Conservation (phyloP, 2,113 vertebrate genomes). For the Clarias magur region DNA sequence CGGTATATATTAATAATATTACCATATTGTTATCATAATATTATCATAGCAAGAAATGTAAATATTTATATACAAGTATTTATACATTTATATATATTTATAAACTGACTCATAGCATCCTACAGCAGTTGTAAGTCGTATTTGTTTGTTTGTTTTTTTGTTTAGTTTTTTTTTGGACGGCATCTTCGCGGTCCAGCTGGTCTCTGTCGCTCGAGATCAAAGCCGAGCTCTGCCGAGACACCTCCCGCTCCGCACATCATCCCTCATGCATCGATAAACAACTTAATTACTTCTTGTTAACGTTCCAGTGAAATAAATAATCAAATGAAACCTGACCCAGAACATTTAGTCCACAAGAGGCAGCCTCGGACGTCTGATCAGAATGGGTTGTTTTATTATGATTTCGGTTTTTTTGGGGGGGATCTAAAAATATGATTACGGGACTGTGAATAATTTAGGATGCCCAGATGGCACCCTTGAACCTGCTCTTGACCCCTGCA, state of each 20-base stretch:
- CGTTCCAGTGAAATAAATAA: slow-evolving; percentile 44
- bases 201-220: slow-evolving; percentile 61
- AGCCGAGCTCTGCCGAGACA: slow-evolving; percentile 43
- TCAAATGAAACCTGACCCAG: background rate
- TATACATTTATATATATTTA: too few species aligned
- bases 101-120: background rate
- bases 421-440: slow-evolving; percentile 20
- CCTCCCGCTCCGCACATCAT: slow-evolving; percentile 53
- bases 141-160: background rate
- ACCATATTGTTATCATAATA: too few species aligned
- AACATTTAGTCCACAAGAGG: background rate
- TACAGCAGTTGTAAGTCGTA: background rate
- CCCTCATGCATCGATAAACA: slow-evolving; percentile 60
- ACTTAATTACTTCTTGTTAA: slow-evolving; percentile 57
- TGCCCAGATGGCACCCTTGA: slow-evolving; percentile 52
- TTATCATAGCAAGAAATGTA: too few species aligned
- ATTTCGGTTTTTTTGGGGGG: background rate
- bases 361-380: background rate
- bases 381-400: background rate
- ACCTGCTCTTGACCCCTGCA: slow-evolving; percentile 43
- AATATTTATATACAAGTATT: too few species aligned
- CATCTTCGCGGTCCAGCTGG: slow-evolving; percentile 57
- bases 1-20: too few species aligned
- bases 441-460: slow-evolving; percentile 23
- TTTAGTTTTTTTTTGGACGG: slow-evolving; percentile 27